phyloP scores from a whole-genome alignment of 2,113 vertebrate species.

The Spizaetus ornatus region DNA sequence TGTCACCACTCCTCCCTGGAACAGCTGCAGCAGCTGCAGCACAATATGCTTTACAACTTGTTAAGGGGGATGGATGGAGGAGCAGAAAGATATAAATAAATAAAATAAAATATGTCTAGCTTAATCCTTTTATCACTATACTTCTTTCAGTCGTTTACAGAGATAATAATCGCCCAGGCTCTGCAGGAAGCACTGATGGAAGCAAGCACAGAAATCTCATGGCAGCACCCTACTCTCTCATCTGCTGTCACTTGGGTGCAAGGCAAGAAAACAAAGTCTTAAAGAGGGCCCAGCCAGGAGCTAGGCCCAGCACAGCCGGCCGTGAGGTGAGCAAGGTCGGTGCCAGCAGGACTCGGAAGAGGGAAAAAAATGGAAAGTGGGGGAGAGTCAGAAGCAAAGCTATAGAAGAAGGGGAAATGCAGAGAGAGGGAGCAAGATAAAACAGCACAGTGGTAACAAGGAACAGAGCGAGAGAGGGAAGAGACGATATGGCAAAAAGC shows the following conservation, averaged over 20 bases:
- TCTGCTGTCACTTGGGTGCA: background rate
- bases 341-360: background rate
- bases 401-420: background rate
- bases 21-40: background rate
- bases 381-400: background rate
- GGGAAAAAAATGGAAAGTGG: rapidly evolving
- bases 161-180: constrained; percentile 21
- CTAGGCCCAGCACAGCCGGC: background rate
- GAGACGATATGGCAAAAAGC: background rate
- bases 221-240: background rate
- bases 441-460: background rate
- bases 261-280: background rate
- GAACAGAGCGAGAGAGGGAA: background rate
- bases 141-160: constrained; percentile 48
- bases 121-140: constrained; percentile 62
- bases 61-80: background rate
- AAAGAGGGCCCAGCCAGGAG: background rate
- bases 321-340: rapidly evolving
- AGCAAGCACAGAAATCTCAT: background rate
- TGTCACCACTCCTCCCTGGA: background rate
- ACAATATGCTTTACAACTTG: constrained; percentile 14
- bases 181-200: constrained; percentile 14
- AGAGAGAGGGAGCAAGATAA: background rate
- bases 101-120: constrained; percentile 16
- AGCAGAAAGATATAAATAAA: constrained; percentile 36